A percentile compares a stretch with the other conserved stretches of the same genome.
phyloP scores from a whole-genome alignment of 2,888 invertebrate species.

The Lottia scabra region DNA sequence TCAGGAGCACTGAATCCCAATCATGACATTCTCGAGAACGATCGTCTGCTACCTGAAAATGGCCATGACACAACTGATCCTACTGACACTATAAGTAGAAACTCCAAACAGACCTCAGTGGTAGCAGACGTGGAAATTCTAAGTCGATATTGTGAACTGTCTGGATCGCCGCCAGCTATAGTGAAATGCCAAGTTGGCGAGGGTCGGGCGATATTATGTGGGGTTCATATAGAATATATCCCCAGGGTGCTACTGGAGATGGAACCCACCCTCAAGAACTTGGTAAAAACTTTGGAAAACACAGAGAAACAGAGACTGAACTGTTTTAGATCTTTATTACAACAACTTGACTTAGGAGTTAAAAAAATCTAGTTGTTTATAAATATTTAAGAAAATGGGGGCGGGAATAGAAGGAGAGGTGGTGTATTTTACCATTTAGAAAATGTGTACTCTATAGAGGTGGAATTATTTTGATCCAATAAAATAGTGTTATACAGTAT shows the following conservation, averaged over 20 bases:
- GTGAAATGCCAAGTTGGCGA: constrained; percentile 47
- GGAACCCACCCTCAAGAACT: constrained; percentile 29
- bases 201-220: constrained; percentile 53
- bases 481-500: no score
- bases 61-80: no score
- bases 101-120: no score
- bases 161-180: constrained; percentile 44
- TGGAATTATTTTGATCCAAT: no score
- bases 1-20: no score
- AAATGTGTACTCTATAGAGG: no score
- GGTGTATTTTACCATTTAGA: no score
- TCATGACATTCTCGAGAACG: no score
- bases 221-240: constrained; percentile 56
- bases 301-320: constrained; percentile 20
- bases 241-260: constrained; percentile 35
- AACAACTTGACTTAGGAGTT: background rate
- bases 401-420: no score
- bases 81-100: no score
- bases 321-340: constrained; percentile 28
- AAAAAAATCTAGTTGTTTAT: background rate
- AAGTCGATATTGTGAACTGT: constrained; percentile 34
- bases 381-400: no score
- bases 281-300: constrained; percentile 31
- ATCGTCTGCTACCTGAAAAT: no score
- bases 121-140: constrained; percentile 20